Base-by-base conservation (phyloP, 2,888 invertebrate genomes). In the Agonopterix arenella region DNA sequence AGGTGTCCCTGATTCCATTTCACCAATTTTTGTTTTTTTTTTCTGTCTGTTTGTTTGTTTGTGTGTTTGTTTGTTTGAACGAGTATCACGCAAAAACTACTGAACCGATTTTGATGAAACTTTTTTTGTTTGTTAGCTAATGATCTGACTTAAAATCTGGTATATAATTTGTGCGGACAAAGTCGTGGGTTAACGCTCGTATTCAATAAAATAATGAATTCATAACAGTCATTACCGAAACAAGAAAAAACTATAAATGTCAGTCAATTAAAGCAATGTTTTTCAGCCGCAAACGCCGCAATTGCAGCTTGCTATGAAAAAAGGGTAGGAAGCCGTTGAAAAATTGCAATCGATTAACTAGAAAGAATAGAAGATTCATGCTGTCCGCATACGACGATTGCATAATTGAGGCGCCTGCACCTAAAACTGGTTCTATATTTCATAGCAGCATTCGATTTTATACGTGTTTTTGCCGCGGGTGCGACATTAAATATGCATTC, bases 401-500 rank as follows among this genome's bases (percentile, higher is more conserved):
- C 74, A 75, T 80, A 78, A 81, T 74, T 68, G 75, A 76, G 71
- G 74, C 74, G 79, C 72, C 76, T 80, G 80, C 75, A 70, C 67
- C 68, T 68, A 58, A 66, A 76, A 78, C 80, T 66, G 71, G 76
- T 77, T 71, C 73, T 67, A 75, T 79, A 74, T 78, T 73, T 76
- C 72, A 75, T 80, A 79, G 73, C 69, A 71, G 69, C 76, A 74
- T 76, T 81, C 80, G 78, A 80, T 79, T 78, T 79, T 78, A 78
- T 79, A 66, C 67, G 59, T 67, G 70, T 82, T 84, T 78, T 84
- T 84, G 74, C 68, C 60, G 61, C 76, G 73, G 75, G 73, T 73
- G 76, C 75, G 70, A 69, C 81, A 84, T 86, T 79, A 84, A 52
- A 84, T 84, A 85, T 84, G 83, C 84, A 80, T 75, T 70, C 69